A percentile compares a stretch with the other conserved stretches of the same genome.
Evolutionary conservation across 2,888 invertebrate species (phyloP).

Genomic region (Heliconius ismenius): DNA sequence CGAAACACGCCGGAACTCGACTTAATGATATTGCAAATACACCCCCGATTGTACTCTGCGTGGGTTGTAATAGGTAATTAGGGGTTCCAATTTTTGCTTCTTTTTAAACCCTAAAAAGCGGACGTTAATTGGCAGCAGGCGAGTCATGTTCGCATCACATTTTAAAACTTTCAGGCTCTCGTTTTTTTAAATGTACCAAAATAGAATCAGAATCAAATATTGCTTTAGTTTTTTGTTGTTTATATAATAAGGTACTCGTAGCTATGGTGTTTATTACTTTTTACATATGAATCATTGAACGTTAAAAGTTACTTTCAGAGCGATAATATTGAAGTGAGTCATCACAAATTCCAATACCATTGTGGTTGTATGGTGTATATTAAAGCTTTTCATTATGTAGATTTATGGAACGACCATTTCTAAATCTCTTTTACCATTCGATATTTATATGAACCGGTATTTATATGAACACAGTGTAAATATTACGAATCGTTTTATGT

Average conservation of each 20-base stretch:
- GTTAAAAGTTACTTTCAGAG: conserved; percentile 1
- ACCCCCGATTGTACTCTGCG: conserved; percentile 19
- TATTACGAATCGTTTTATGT: conserved; percentile 65
- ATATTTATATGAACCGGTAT: conserved; percentile 64
- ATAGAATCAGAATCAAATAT: conserved; percentile 23
- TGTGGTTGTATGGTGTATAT: conserved; percentile 28
- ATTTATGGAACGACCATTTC: not conserved
- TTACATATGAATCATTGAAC: conserved; percentile 32
- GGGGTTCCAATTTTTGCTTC: conserved; percentile 32
- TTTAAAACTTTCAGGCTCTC: conserved; percentile 20
- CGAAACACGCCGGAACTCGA: conserved; percentile 17
- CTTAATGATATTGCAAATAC: conserved; percentile 22
- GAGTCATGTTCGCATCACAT: conserved; percentile 34
- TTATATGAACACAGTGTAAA: conserved; percentile 56
- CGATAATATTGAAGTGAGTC: conserved; percentile 35
- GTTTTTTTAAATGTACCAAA: conserved; percentile 23
- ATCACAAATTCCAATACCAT: conserved; percentile 38
- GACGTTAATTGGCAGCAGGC: conserved; percentile 38
- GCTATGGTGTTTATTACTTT: not conserved
- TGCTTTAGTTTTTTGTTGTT: not conserved
- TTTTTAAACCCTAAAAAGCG: conserved; percentile 30
- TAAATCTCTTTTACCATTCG: conserved; percentile 20
- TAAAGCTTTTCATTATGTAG: not conserved
- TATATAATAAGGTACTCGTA: not conserved
- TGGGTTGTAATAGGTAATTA: conserved; percentile 33